phyloP scores from a whole-genome alignment of 2,888 invertebrate genomes.

The Epinotia nisella region DNA sequence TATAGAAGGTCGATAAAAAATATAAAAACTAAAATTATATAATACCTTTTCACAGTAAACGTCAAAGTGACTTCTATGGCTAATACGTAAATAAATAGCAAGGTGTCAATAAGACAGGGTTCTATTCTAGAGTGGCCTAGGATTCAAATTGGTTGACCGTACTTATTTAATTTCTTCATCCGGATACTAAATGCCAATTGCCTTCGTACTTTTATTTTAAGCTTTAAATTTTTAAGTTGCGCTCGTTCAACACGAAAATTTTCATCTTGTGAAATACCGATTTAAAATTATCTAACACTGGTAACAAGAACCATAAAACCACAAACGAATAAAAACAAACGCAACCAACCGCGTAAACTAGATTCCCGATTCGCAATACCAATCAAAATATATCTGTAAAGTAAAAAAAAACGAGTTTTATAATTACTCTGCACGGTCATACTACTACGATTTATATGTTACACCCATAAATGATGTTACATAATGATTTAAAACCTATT shows the following conservation, averaged over 20 bases:
- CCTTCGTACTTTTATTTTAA: neutral
- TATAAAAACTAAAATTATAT: no score
- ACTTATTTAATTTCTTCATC: no score
- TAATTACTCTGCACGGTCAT: constrained; percentile 28
- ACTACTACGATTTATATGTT: constrained; percentile 1
- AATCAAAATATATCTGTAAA: constrained; percentile 13
- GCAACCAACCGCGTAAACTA: constrained; percentile 24
- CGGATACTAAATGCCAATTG: neutral
- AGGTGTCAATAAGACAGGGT: no score
- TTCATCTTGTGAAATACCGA: constrained; percentile 8
- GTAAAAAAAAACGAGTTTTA: constrained; percentile 21
- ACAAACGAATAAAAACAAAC: constrained; percentile 22
- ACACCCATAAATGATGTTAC: neutral
- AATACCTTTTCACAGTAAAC: no score
- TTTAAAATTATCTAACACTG: constrained; percentile 15
- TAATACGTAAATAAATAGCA: no score
- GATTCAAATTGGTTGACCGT: no score
- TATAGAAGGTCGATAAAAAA: no score
- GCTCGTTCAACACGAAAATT: neutral
- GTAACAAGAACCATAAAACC: constrained; percentile 20
- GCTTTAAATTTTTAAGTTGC: neutral
- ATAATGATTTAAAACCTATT: neutral
- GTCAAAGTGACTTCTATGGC: no score
- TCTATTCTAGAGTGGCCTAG: no score
- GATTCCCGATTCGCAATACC: constrained; percentile 31